phyloP scores from a whole-genome alignment of 2,113 vertebrate species.

The Leptocoma aspasia region DNA sequence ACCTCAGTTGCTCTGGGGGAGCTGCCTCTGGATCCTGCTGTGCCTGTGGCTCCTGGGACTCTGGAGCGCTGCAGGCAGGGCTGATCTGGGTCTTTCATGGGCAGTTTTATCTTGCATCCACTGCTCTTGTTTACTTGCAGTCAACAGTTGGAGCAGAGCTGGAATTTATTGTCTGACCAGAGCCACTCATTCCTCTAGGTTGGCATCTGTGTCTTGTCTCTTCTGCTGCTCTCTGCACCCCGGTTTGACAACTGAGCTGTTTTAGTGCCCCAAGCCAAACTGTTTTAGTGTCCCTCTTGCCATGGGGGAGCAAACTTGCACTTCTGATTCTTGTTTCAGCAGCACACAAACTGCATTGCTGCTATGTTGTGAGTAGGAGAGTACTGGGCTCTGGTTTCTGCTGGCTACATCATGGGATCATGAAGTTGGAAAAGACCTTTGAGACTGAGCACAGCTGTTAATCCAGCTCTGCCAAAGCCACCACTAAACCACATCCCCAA shows the following conservation, averaged over 20 bases:
- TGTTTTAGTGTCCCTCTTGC: neutral
- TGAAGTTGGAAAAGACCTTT: neutral
- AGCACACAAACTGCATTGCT: neutral
- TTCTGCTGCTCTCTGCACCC: neutral
- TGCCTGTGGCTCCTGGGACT: neutral
- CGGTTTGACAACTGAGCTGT: neutral
- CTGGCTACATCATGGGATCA: neutral
- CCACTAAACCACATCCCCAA: neutral
- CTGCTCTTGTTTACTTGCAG: neutral
- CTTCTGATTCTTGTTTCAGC: neutral
- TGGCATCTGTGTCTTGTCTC: neutral
- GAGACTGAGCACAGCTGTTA: neutral
- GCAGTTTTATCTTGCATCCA: neutral
- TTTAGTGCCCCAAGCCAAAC: neutral
- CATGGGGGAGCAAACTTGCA: neutral
- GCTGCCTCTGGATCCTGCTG: neutral
- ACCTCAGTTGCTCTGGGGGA: neutral
- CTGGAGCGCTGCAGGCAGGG: accelerated
- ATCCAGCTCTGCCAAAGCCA: neutral
- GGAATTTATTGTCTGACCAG: neutral
- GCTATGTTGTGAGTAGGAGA: neutral
- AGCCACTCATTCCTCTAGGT: neutral
- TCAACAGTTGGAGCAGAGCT: neutral
- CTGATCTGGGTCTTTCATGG: neutral
- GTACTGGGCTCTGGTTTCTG: neutral